A percentile compares a stretch with the other conserved stretches of the same genome.
Evolutionary conservation across 2,113 vertebrate genomes (phyloP).

Genomic region (Maccullochella peelii): DNA sequence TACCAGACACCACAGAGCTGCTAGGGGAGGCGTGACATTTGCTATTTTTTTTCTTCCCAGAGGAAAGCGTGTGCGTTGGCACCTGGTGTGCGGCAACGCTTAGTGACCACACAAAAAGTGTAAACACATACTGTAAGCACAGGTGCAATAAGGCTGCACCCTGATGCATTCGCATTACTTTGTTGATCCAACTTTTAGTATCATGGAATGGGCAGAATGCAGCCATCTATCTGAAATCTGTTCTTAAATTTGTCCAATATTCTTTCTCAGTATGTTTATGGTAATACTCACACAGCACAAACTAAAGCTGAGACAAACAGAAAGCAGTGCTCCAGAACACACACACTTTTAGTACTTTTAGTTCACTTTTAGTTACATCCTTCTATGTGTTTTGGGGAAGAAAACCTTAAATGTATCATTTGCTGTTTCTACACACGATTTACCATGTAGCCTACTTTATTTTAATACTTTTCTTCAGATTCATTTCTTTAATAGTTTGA

Average conservation of each 20-base stretch:
- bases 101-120: not conserved
- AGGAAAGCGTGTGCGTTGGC: slow-evolving; percentile 26
- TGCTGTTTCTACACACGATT: not conserved
- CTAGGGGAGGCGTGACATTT: slow-evolving; percentile 74
- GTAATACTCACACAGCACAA: not conserved
- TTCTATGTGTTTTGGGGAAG: not conserved
- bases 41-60: slow-evolving; percentile 43
- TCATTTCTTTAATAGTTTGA: not conserved
- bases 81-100: slow-evolving; percentile 23
- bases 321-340: not conserved
- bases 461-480: not conserved
- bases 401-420: not conserved
- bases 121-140: not conserved
- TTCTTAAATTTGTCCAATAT: not conserved
- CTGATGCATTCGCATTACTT: not conserved
- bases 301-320: not conserved
- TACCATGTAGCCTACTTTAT: not conserved
- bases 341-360: too few species aligned
- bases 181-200: not conserved
- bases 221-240: not conserved
- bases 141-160: slow-evolving; percentile 1
- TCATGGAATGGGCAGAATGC: not conserved
- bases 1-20: slow-evolving; percentile 67
- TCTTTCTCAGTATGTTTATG: not conserved
- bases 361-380: not conserved